phyloP scores from a whole-genome alignment of 2,888 invertebrate species.

The Drosophila sordidapex region DNA sequence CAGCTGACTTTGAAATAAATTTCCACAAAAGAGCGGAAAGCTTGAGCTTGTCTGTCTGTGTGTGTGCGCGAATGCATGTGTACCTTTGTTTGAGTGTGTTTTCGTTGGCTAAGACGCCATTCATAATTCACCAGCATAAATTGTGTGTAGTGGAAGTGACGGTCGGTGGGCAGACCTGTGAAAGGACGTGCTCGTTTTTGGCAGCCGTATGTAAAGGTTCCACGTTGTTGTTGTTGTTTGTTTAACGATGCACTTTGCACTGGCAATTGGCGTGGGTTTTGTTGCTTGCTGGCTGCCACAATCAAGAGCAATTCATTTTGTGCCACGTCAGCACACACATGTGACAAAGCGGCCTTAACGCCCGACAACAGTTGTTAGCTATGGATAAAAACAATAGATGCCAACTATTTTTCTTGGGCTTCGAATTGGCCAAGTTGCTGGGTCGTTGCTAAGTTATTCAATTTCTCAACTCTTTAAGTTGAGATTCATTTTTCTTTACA shows the following conservation, averaged over 20 bases:
- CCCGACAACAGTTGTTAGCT: conserved; percentile 21
- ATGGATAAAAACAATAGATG: conserved; percentile 50
- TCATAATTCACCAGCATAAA: conserved; percentile 75
- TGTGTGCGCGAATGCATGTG: conserved; percentile 8
- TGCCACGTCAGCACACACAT: conserved; percentile 69
- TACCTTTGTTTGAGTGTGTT: conserved; percentile 21
- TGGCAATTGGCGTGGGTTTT: conserved; percentile 57
- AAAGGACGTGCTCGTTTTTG: conserved; percentile 62
- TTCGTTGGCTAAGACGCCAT: conserved; percentile 57
- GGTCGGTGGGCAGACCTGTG: conserved; percentile 13
- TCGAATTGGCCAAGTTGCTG: conserved; percentile 33
- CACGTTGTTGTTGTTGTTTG: conserved; percentile 68
- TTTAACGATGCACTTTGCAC: conserved; percentile 77
- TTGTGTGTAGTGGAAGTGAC: conserved; percentile 38
- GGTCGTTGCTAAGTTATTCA: conserved; percentile 22
- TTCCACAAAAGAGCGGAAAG: conserved; percentile 43
- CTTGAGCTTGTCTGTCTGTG: conserved; percentile 13
- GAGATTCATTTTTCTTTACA: conserved; percentile 55
- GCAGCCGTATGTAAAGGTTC: conserved; percentile 66
- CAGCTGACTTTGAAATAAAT: conserved; percentile 77
- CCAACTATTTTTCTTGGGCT: conserved; percentile 51
- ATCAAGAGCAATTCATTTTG: conserved; percentile 79
- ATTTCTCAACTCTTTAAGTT: conserved; percentile 64
- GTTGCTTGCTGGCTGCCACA: conserved; percentile 58
- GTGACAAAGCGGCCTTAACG: conserved; percentile 50